Evolutionary conservation across 37 sponge, comb jelly and placozoan species (phyloP).

Genomic region (Ianthella basta): DNA sequence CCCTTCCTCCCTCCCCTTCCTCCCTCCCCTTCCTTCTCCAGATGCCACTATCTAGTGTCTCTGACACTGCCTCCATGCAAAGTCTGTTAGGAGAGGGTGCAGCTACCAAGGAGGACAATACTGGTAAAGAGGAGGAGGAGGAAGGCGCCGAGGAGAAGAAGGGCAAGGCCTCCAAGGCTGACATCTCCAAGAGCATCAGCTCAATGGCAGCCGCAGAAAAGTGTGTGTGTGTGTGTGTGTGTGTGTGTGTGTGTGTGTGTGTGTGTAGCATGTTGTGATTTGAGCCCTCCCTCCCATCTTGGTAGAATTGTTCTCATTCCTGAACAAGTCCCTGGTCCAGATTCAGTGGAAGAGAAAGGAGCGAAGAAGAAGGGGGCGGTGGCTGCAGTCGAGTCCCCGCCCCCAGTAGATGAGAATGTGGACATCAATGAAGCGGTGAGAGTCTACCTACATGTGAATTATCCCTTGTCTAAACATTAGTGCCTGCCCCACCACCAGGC

Average conservation of each 20-base stretch:
- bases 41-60: background rate
- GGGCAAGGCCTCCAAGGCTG: conserved; percentile 8
- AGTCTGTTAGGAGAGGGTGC: background rate
- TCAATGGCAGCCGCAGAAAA: background rate
- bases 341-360: conserved; percentile 36
- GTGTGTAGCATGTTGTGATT: background rate
- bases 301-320: conserved; percentile 23
- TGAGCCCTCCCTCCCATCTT: conserved; percentile 36
- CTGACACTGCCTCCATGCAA: conserved; percentile 33
- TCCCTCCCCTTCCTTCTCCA: background rate
- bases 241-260: too few species aligned
- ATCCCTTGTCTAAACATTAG: too few species aligned
- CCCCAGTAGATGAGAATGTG: conserved; percentile 32
- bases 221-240: background rate
- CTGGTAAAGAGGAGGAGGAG: background rate
- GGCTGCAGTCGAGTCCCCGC: background rate
- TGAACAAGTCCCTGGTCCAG: conserved; percentile 20
- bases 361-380: conserved; percentile 38
- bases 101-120: background rate
- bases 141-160: background rate
- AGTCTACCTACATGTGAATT: too few species aligned
- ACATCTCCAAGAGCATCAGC: background rate
- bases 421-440: conserved; percentile 41
- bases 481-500: too few species aligned
- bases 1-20: background rate